These are phyloP conservation scores for Neolamprologus variostigma DNA, from an alignment of 2,113 vertebrate species.

Conservation along the genomic window DNA sequence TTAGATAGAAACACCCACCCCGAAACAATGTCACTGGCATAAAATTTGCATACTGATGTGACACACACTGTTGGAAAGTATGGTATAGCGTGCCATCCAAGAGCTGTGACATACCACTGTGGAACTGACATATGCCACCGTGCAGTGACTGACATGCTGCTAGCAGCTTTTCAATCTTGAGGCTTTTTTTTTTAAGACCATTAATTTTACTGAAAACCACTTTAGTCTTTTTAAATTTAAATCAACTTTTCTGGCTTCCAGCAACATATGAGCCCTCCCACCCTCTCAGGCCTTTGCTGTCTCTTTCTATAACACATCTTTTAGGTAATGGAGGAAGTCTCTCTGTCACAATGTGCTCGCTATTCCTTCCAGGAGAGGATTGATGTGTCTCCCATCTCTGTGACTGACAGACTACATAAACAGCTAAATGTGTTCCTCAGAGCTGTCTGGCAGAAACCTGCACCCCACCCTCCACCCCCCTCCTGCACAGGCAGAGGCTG, in stretches of 20 bases:
- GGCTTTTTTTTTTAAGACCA: not conserved
- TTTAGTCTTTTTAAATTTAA: not conserved
- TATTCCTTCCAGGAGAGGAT: conserved; percentile 36
- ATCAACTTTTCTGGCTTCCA: not conserved
- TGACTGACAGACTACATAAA: conserved; percentile 51
- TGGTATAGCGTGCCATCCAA: not conserved
- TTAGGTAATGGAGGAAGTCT: not conserved
- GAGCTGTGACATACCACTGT: not conserved
- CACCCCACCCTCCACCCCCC: not conserved
- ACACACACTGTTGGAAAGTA: not conserved
- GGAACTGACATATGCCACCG: not conserved
- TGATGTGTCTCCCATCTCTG: conserved; percentile 26
- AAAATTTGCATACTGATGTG: not conserved
- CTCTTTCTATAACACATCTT: not conserved
- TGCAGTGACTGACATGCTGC: not conserved
- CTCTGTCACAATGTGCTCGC: conserved; percentile 9
- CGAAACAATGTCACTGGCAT: not conserved
- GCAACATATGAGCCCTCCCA: not conserved
- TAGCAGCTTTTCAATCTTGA: not conserved
- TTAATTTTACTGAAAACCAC: not conserved
- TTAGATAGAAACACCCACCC: not conserved
- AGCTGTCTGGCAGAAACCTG: conserved; percentile 22
- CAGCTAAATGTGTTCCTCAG: conserved; percentile 21
- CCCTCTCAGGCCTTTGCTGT: not conserved
- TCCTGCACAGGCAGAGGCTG: conserved; percentile 29